Percentiles rank a stretch among this genome's conserved stretches.
Evolutionary conservation across 2,888 invertebrate genomes (phyloP).

Genomic region (Ephialtes manifestator): DNA sequence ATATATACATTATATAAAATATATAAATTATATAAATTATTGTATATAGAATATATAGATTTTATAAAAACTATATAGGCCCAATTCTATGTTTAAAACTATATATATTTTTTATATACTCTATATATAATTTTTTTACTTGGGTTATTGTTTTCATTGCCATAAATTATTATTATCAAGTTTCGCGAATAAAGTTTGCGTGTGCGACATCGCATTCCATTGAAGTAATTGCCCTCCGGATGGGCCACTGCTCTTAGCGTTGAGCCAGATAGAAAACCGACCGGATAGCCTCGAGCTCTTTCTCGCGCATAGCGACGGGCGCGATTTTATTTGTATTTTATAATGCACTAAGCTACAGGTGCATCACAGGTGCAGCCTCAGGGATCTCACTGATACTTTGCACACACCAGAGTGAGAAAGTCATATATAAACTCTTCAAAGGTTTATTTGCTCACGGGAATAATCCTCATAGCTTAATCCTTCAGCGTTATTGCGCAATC

Average conservation of each 20-base stretch:
- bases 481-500: slow-evolving; percentile 66
- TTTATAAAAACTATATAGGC: too few relatives aligned
- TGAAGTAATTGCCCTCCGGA: slow-evolving; percentile 61
- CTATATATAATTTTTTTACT: too few relatives aligned
- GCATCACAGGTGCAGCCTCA: slow-evolving; percentile 63
- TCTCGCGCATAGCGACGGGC: slow-evolving; percentile 30
- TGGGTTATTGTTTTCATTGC: neutral
- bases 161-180: neutral
- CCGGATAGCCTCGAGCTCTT: slow-evolving; percentile 44
- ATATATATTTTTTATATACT: too few relatives aligned
- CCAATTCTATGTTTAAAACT: neutral
- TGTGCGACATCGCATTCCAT: slow-evolving; percentile 68
- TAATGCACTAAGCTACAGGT: slow-evolving; percentile 55
- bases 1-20: too few relatives aligned
- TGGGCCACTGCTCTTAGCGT: slow-evolving; percentile 41
- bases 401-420: slow-evolving; percentile 32
- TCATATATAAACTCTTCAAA: slow-evolving; percentile 24
- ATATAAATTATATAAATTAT: too few relatives aligned
- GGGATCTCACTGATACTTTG: slow-evolving; percentile 47
- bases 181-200: slow-evolving; percentile 34
- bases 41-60: too few relatives aligned
- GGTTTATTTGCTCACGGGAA: slow-evolving; percentile 16
- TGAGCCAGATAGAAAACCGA: slow-evolving; percentile 31
- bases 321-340: slow-evolving; percentile 63
- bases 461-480: slow-evolving; percentile 51